These are phyloP conservation scores for Lerista edwardsae DNA, from an alignment of 2,797 vertebrate genomes.

Conservation along the genomic window DNA sequence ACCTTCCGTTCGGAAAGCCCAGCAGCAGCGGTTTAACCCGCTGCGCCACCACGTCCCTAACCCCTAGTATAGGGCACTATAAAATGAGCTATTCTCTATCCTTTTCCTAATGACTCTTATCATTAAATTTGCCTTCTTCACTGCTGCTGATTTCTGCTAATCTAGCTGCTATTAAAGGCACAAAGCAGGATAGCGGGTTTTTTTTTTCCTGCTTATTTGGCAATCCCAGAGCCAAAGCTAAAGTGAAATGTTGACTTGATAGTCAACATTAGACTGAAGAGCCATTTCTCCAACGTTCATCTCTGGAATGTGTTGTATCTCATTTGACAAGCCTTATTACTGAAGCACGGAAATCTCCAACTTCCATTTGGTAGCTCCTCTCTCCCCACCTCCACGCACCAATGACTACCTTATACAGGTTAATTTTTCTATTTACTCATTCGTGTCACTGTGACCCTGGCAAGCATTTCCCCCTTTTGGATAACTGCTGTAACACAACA, in stretches of 20 bases:
- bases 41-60: no score
- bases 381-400: not conserved
- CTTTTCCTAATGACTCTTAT: no score
- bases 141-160: no score
- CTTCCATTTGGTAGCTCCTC: not conserved
- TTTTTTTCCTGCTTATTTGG: not conserved
- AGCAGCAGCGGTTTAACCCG: no score
- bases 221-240: not conserved
- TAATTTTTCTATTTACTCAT: not conserved
- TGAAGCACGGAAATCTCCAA: not conserved
- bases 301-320: not conserved
- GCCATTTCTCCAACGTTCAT: not conserved
- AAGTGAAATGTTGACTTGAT: not conserved
- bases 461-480: not conserved
- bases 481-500: not conserved
- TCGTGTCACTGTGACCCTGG: not conserved
- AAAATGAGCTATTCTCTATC: no score
- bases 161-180: not conserved
- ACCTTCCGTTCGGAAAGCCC: no score
- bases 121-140: no score
- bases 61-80: no score
- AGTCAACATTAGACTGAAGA: no score
- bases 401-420: not conserved
- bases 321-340: not conserved
- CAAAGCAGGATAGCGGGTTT: not conserved